phyloP scores from a whole-genome alignment of 2,888 invertebrate genomes.

The Cantharis rustica region DNA sequence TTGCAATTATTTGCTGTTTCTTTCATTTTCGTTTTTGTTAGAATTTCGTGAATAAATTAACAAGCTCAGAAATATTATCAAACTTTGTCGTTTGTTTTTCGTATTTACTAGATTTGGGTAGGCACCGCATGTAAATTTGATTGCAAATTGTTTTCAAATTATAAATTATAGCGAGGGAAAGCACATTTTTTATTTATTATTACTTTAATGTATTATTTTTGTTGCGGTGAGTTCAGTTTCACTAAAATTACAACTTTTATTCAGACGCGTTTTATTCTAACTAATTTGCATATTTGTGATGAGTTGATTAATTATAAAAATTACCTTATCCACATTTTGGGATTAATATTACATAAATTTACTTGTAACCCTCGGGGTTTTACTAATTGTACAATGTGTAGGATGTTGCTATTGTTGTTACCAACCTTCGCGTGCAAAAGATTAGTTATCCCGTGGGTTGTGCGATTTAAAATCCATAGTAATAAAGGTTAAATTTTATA shows the following conservation, averaged over 20 bases:
- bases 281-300: neutral
- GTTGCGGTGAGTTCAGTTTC: neutral
- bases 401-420: neutral
- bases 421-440: neutral
- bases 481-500: neutral
- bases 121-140: neutral
- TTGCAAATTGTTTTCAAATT: neutral
- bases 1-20: neutral
- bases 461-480: neutral
- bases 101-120: neutral
- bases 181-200: neutral
- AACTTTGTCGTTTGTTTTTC: neutral
- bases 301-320: neutral
- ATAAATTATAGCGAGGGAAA: neutral
- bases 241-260: neutral
- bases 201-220: neutral
- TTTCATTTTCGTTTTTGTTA: neutral
- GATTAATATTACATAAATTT: neutral
- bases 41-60: neutral
- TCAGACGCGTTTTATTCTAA: neutral
- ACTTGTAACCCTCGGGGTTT: neutral
- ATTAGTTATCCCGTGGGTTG: neutral
- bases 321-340: neutral
- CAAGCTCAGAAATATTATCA: neutral
- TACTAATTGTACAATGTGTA: neutral